Evolutionary conservation across 2,888 invertebrate species (phyloP).

Genomic region (Nycteola revayana): DNA sequence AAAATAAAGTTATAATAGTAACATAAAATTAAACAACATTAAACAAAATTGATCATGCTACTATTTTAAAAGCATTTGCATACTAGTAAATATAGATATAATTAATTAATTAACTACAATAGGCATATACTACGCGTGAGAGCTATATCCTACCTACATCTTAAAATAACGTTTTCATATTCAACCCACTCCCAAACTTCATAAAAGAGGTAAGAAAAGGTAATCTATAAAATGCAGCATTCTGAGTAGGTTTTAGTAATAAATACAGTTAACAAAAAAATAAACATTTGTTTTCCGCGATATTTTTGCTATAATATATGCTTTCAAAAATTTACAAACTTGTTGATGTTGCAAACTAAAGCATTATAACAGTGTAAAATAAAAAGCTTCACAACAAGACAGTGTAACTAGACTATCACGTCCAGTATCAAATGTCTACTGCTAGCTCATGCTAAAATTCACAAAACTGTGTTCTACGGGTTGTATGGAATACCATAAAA

Average conservation of each 20-base stretch:
- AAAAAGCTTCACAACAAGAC: too few relatives aligned
- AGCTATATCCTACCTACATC: constrained; percentile 23
- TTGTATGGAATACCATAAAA: too few relatives aligned
- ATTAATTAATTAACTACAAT: constrained; percentile 7
- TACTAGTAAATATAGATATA: constrained; percentile 15
- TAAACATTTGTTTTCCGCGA: too few relatives aligned
- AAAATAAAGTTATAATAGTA: neutral
- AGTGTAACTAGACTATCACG: constrained; percentile 12
- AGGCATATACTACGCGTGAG: constrained; percentile 7
- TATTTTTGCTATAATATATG: too few relatives aligned
- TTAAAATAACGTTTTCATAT: constrained; percentile 17
- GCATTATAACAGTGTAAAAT: too few relatives aligned
- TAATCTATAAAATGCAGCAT: constrained; percentile 23
- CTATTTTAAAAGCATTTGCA: constrained; percentile 20
- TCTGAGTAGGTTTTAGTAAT: constrained; percentile 5
- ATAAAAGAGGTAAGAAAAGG: constrained; percentile 14
- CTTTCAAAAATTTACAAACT: too few relatives aligned
- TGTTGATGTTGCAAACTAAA: too few relatives aligned
- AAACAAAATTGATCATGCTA: constrained; percentile 18
- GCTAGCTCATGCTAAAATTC: constrained; percentile 20
- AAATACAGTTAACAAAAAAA: too few relatives aligned
- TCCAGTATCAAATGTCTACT: constrained; percentile 12
- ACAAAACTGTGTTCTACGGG: too few relatives aligned
- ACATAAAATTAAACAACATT: constrained; percentile 16
- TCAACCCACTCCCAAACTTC: constrained; percentile 15